Conservation (phyloP, 1,140 invertebrate species). For the Drosophila ambigua region DNA sequence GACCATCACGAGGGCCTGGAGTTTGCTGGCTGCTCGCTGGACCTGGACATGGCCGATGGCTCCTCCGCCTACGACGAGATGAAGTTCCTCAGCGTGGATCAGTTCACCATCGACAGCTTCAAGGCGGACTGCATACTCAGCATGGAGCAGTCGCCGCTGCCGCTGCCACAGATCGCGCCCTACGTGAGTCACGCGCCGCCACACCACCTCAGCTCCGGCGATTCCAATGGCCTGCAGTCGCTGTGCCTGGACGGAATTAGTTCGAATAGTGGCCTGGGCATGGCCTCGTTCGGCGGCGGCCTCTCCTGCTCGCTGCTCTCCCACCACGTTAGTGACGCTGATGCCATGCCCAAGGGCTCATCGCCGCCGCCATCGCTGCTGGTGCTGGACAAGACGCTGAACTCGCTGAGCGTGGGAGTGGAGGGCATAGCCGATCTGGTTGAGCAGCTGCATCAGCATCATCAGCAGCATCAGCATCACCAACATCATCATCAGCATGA, state of each 20-base stretch:
- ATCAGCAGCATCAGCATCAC: slow-evolving; percentile 19
- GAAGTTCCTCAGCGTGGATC: slow-evolving; percentile 82
- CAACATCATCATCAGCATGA: slow-evolving; percentile 21
- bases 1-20: slow-evolving; percentile 53
- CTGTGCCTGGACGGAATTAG: slow-evolving; percentile 60
- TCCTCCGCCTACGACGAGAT: slow-evolving; percentile 82
- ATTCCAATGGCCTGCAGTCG: slow-evolving; percentile 40
- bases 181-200: slow-evolving; percentile 43
- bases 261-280: background rate
- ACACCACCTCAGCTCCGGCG: slow-evolving; percentile 6
- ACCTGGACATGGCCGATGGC: slow-evolving; percentile 62
- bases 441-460: slow-evolving; percentile 62
- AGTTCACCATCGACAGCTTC: slow-evolving; percentile 83
- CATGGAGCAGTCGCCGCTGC: slow-evolving; percentile 64
- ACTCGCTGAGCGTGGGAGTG: slow-evolving; percentile 68
- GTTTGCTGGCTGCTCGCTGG: slow-evolving; percentile 54
- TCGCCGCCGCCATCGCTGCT: slow-evolving; percentile 69
- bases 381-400: slow-evolving; percentile 74
- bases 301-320: no score
- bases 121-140: slow-evolving; percentile 82
- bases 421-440: slow-evolving; percentile 70
- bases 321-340: slow-evolving; percentile 13
- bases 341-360: slow-evolving; percentile 38
- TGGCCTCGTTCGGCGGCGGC: slow-evolving; percentile 55
- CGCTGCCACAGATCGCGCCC: slow-evolving; percentile 31